phyloP scores from a whole-genome alignment of 92 coral and sea anemone species.

The Palythoa heliodiscus region DNA sequence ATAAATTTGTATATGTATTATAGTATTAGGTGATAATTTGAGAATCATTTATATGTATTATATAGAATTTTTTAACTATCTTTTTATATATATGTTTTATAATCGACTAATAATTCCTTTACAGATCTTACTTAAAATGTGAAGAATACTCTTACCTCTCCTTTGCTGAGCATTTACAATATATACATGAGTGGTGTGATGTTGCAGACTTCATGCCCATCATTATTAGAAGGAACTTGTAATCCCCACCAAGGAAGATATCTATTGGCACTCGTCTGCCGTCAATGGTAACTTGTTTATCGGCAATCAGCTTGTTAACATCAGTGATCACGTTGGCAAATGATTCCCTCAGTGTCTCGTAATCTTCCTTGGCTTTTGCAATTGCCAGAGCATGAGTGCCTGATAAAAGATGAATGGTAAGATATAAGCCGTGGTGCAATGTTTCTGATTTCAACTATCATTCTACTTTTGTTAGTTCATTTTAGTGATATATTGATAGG shows the following conservation, averaged over 20 bases:
- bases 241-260: conserved; percentile 48
- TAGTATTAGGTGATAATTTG: no score
- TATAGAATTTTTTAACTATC: no score
- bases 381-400: conserved; percentile 50
- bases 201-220: conserved; percentile 21
- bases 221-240: conserved; percentile 31
- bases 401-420: background rate
- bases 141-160: conserved; percentile 2
- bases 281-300: conserved; percentile 20
- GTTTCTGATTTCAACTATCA: background rate
- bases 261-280: conserved; percentile 31
- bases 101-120: background rate
- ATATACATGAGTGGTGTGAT: background rate
- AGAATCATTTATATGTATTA: no score
- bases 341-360: conserved; percentile 22
- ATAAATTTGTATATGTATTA: no score
- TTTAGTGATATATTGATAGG: background rate
- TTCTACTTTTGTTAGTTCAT: background rate
- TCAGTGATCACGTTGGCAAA: conserved; percentile 35
- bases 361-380: conserved; percentile 37
- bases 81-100: no score
- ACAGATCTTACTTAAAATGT: background rate
- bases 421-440: background rate
- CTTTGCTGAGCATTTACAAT: conserved; percentile 31
- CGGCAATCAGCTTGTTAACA: conserved; percentile 35